These are phyloP conservation scores for Oxyruncus cristatus DNA, from an alignment of 2,113 vertebrate genomes.

Conservation along the genomic window DNA sequence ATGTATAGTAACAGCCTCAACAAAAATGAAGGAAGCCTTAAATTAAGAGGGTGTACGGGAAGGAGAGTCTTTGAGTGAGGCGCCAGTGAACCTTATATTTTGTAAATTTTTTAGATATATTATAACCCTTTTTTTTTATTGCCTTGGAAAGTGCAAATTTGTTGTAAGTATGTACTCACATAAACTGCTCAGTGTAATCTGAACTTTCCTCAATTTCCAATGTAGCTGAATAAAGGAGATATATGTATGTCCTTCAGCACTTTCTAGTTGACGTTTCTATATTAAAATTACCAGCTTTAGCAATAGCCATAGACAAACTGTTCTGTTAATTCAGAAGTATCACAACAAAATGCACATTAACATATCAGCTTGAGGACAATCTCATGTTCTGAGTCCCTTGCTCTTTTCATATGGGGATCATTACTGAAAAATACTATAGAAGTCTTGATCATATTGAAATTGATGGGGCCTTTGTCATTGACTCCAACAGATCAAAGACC, in stretches of 20 bases:
- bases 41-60: background rate
- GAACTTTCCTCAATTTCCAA: background rate
- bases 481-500: background rate
- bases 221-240: background rate
- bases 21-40: background rate
- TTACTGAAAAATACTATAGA: background rate
- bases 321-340: background rate
- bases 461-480: background rate
- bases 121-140: background rate
- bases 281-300: background rate
- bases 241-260: background rate
- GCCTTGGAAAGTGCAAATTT: background rate
- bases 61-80: background rate
- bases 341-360: background rate
- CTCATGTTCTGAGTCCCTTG: background rate
- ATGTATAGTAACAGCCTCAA: background rate
- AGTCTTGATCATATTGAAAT: background rate
- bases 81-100: background rate
- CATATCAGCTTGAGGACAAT: background rate
- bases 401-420: background rate
- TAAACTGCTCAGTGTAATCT: background rate
- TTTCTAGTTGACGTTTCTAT: background rate
- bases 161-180: background rate
- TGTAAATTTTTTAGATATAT: background rate
- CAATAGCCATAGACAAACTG: background rate